Percentiles rank a stretch among this genome's conserved stretches.
Conservation (phyloP, 2,113 vertebrate genomes). For the Abramis brama region DNA sequence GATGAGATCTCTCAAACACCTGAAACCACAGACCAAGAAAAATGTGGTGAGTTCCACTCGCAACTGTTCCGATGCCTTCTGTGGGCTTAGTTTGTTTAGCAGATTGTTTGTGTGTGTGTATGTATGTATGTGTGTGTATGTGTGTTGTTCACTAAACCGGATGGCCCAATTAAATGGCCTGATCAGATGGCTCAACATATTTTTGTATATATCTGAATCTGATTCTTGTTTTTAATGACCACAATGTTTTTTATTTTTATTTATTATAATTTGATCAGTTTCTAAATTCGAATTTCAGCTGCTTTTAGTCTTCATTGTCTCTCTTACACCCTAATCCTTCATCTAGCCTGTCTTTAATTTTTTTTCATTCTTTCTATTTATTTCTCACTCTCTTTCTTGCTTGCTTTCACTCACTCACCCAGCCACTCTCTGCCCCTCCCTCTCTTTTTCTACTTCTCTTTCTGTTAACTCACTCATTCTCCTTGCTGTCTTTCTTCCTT, state of each 20-base stretch:
- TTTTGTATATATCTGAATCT: not conserved
- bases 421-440: conserved; percentile 7
- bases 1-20: conserved; percentile 81
- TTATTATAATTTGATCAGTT: conserved; percentile 8
- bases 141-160: not conserved
- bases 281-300: not conserved
- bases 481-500: conserved; percentile 31
- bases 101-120: conserved; percentile 13
- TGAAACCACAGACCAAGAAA: conserved; percentile 77
- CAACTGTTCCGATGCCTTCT: conserved; percentile 9
- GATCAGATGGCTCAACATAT: not conserved
- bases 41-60: conserved; percentile 73
- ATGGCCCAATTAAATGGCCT: not conserved
- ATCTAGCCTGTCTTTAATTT: not conserved
- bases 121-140: not conserved
- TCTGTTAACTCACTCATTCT: conserved; percentile 37
- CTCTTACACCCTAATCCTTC: not conserved
- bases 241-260: not conserved
- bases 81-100: conserved; percentile 4
- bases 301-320: not conserved
- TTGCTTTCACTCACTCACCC: conserved; percentile 23
- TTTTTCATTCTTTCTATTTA: not conserved
- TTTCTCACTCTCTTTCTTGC: conserved; percentile 31
- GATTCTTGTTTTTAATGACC: not conserved
- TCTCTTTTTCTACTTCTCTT: not conserved